Base-by-base conservation (phyloP, 2,797 vertebrate species). In the Notolabrus celidotus region DNA sequence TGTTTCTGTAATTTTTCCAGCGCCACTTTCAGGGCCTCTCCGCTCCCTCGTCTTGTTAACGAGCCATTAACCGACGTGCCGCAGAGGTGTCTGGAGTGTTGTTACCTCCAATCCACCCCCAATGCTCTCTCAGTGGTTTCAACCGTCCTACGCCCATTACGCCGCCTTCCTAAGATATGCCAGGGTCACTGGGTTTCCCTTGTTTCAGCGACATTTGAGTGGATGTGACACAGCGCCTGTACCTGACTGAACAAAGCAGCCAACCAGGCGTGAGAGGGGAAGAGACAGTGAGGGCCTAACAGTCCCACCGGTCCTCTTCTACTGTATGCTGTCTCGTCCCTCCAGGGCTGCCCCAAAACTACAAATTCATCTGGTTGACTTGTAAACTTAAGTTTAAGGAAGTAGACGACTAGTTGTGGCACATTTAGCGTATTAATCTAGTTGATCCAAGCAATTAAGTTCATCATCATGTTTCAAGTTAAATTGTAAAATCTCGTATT, bases 21-120 rank as follows among this genome's bases (percentile, higher is more conserved):
- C 34, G 10, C 41, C 4, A 5, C 53, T 68, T 81, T 65, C 31
- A 45, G 61, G n/a, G 41, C 62, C 34, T 36, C 34, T 36, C 34
- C 11, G 34, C 66, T 71, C 78, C 71, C 61, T 61, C 25, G 20
- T 58, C 76, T 82, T 59, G 79, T 86, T 89, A 88, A 82, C 60
- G 39, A 86, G 74, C 73, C 57, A 72, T 80, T 79, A 72, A n/a
- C 46, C 41, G 73, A 65, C 20, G 3, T 17, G 11, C 25, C n/a
- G 10, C 54, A 0, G 67, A 59, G 72, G 80, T 19, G 82, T 82
- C 74, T 69, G 71, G 67, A 67, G 71, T 49, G 71, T 65, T 62
- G 80, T 75, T 55, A 64, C 45, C 9, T 45, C n/a, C 3, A 52
- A 65, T 63, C 12, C 9, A 7, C 29, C 15, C 7, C 31, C 10